These are phyloP conservation scores for Ectropis grisescens DNA, from an alignment of 1,140 invertebrate species.

Conservation along the genomic window DNA sequence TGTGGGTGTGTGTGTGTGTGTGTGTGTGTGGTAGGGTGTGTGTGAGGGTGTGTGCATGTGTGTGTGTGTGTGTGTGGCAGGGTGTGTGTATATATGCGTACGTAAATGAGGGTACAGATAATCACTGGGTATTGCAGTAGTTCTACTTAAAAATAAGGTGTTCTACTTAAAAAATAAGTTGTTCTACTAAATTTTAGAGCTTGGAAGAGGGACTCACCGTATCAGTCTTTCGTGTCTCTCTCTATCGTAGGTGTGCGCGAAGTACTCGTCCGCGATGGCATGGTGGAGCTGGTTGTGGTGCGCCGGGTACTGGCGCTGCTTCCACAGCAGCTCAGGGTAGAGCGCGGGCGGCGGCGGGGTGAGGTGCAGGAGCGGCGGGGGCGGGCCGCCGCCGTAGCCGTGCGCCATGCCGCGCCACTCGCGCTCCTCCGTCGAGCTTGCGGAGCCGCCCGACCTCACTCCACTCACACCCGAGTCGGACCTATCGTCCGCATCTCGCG, in stretches of 20 bases:
- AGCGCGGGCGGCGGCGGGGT: slow-evolving; percentile 58
- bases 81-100: too few species aligned
- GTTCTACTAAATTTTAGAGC: too few species aligned
- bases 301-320: slow-evolving; percentile 61
- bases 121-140: too few species aligned
- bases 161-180: too few species aligned
- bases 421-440: slow-evolving; percentile 82
- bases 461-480: slow-evolving; percentile 78
- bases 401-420: slow-evolving; percentile 64
- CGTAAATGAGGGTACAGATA: too few species aligned
- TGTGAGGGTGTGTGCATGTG: too few species aligned
- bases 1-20: too few species aligned
- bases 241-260: slow-evolving; percentile 60
- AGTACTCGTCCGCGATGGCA: slow-evolving; percentile 62
- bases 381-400: slow-evolving; percentile 55
- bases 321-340: slow-evolving; percentile 52
- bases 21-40: too few species aligned
- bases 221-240: slow-evolving; percentile 68
- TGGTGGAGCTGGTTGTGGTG: slow-evolving; percentile 51
- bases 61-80: too few species aligned
- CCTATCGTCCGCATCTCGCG: slow-evolving; percentile 66
- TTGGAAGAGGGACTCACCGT: slow-evolving; percentile 41
- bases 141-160: too few species aligned
- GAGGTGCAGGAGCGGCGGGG: slow-evolving; percentile 45
- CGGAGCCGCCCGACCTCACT: slow-evolving; percentile 72